Evolutionary conservation across 2,113 vertebrate species (phyloP), one percentile per base, ranked within the genome.

Genomic region (Rhinichthys klamathensis): DNA sequence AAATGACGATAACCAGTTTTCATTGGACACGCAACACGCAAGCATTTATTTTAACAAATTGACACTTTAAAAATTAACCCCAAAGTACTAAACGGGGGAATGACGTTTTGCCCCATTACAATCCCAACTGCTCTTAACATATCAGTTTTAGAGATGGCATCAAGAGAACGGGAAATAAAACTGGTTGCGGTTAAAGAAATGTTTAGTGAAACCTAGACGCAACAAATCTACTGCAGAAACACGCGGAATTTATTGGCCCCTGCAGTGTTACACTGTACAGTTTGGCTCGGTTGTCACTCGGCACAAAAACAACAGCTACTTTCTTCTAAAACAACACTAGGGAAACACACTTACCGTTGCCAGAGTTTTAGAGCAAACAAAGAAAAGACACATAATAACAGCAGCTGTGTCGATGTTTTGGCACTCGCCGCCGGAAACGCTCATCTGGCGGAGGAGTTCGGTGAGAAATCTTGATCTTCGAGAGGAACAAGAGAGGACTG

Each of bases 341-440:
- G 0, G 3, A 49, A 80, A 46, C 56, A 15, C 80, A 27, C 80
- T 83, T 18, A 83, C 80, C 80, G 30, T 35, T 35, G 80, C 12
- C 65, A 38, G 46, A 35, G 16, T 21, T n/a, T 81, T 8, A 81
- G 4, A 63, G 58, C 58, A 67, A 69, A 30, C 79, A 15, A 46
- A 51, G 58, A 21, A 35, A 27, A 25, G 9, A 8, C 27, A 6
- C 54, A 60, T 79, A 38, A 79, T 30, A 38, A 61, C 51, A 7
- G 76, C 76, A 16, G 76, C 46, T 35, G 58, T 16, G 30, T 35
- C 27, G 25, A 16, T 38, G 80, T 72, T 72, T 32, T 67, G n/a
- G 58, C 41, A 13, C 25, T 46, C 44, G 3, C 13, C 21, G 30
- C 46, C 80, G 80, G 80, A 83, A 83, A 83, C 67, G 23, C 21